Evolutionary conservation across 2,888 invertebrate species (phyloP).

Genomic region (Himalopsyche anomala): DNA sequence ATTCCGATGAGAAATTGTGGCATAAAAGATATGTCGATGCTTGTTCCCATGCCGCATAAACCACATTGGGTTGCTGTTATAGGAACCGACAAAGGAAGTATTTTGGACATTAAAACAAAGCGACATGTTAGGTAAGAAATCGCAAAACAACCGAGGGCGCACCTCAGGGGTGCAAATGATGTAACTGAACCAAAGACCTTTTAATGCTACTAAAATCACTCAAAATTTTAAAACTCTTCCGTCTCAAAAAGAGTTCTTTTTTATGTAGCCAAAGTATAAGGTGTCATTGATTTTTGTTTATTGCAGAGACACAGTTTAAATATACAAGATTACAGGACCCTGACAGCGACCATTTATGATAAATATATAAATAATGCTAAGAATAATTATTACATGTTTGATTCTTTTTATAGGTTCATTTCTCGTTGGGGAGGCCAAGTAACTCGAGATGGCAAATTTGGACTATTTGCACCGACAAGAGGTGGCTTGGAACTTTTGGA

Average conservation of each 20-base stretch:
- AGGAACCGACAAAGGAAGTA: conserved; percentile 92
- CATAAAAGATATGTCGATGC: conserved; percentile 83
- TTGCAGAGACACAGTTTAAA: no score
- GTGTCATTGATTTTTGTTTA: no score
- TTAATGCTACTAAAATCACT: no score
- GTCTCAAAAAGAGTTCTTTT: no score
- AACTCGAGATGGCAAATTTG: conserved; percentile 91
- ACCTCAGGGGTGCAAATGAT: no score
- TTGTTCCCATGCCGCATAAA: conserved; percentile 91
- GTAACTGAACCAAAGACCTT: no score
- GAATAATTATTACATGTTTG: neutral
- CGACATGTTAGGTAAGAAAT: conserved; percentile 82
- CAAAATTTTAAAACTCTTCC: neutral
- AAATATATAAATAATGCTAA: no score
- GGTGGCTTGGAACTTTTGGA: conserved; percentile 96
- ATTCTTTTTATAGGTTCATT: conserved; percentile 77
- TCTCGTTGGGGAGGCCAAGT: conserved; percentile 95
- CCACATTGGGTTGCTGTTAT: conserved; percentile 91
- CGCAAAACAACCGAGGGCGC: no score
- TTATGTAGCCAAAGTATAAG: no score
- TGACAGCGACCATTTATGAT: neutral
- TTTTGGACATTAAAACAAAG: conserved; percentile 93
- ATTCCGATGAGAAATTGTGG: conserved; percentile 76
- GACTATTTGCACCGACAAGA: conserved; percentile 93
- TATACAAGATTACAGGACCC: neutral